A percentile compares a stretch with the other conserved stretches of the same genome.
These are phyloP conservation scores for Galeruca laticollis DNA, from an alignment of 2,888 invertebrate genomes.

Conservation along the genomic window DNA sequence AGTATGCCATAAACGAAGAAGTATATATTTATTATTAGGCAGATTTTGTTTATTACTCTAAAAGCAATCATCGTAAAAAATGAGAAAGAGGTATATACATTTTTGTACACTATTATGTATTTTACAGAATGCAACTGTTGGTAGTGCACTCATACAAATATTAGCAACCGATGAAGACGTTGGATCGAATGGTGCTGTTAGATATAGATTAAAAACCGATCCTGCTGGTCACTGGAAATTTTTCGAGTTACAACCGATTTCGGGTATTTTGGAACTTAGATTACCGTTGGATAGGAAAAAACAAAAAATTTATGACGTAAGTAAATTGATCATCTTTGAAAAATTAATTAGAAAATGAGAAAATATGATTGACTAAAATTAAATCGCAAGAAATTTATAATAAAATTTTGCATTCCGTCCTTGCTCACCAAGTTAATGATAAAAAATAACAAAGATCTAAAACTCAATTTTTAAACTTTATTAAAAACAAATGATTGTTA, in stretches of 20 bases:
- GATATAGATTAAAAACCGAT: slow-evolving; percentile 86
- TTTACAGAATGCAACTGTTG: slow-evolving; percentile 85
- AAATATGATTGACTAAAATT: neutral
- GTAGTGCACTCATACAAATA: slow-evolving; percentile 83
- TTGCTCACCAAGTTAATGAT: too few relatives aligned
- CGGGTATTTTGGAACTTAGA: slow-evolving; percentile 81
- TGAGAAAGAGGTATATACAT: too few relatives aligned
- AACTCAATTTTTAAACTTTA: too few relatives aligned
- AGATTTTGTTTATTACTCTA: too few relatives aligned
- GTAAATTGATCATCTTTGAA: slow-evolving; percentile 38
- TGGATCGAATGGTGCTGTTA: slow-evolving; percentile 90
- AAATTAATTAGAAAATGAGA: neutral
- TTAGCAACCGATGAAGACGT: slow-evolving; percentile 89
- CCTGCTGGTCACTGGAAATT: slow-evolving; percentile 84
- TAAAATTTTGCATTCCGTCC: too few relatives aligned
- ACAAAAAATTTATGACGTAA: slow-evolving; percentile 89
- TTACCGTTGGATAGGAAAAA: slow-evolving; percentile 82
- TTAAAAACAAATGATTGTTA: too few relatives aligned
- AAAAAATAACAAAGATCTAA: too few relatives aligned
- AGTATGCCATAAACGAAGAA: too few relatives aligned
- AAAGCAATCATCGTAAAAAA: too few relatives aligned
- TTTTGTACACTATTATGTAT: neutral
- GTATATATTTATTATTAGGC: too few relatives aligned
- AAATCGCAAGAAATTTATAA: too few relatives aligned
- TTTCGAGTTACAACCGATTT: slow-evolving; percentile 83